Percentiles rank a stretch among this genome's conserved stretches.
Conservation (phyloP, 2,113 vertebrate species). For the Pachypanchax playfairii region DNA sequence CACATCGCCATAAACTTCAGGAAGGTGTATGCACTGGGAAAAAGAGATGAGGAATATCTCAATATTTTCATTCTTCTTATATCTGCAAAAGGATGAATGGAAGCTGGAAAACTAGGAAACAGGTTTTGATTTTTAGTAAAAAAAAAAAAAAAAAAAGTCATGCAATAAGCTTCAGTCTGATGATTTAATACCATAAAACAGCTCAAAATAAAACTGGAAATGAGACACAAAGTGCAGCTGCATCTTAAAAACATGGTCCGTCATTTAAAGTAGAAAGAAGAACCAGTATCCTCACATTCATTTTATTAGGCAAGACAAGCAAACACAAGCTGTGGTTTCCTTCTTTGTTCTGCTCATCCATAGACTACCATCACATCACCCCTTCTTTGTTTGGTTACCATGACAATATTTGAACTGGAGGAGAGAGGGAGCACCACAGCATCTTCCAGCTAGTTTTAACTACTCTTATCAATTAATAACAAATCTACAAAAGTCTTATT, state of each 20-base stretch:
- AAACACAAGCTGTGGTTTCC: constrained; percentile 54
- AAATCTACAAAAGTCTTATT: too few relatives aligned
- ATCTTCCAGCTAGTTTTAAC: constrained; percentile 31
- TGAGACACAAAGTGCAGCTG: constrained; percentile 28
- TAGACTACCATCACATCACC: constrained; percentile 70
- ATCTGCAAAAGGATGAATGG: not conserved
- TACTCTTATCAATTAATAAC: not conserved
- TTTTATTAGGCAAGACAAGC: constrained; percentile 41
- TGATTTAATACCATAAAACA: constrained; percentile 9
- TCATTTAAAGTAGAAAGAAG: constrained; percentile 31
- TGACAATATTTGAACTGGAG: constrained; percentile 80
- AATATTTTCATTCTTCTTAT: not conserved
- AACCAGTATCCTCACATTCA: constrained; percentile 44
- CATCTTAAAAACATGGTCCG: constrained; percentile 24
- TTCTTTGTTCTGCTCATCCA: constrained; percentile 79
- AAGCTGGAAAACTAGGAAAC: not conserved
- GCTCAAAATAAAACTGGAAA: not conserved
- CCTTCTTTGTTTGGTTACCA: constrained; percentile 85
- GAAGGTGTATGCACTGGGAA: constrained; percentile 81
- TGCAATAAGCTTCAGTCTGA: not conserved
- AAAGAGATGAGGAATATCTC: constrained; percentile 8
- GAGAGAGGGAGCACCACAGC: constrained; percentile 57
- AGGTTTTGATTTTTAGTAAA: not conserved
- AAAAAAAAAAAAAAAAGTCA: constrained; percentile 12
- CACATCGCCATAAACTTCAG: constrained; percentile 83